These are phyloP conservation scores for Rhinogobius similis DNA, from an alignment of 2,113 vertebrate species.

Conservation along the genomic window DNA sequence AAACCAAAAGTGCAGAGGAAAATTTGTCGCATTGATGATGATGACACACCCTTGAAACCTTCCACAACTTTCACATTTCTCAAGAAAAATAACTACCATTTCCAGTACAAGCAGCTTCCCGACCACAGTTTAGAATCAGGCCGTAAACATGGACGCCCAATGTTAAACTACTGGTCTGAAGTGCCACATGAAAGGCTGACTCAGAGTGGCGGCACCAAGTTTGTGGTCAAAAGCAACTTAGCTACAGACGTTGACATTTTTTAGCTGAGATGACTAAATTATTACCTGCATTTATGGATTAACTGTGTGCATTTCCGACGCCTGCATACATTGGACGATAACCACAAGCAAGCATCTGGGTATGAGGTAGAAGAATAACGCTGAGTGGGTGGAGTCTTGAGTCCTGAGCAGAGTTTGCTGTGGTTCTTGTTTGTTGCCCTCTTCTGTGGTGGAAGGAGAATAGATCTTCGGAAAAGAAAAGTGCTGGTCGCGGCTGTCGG, in stretches of 20 bases:
- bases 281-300: constrained; percentile 1
- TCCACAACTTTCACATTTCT: constrained; percentile 8
- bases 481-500: constrained; percentile 26
- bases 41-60: constrained; percentile 18
- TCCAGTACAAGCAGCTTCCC: constrained; percentile 11
- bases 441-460: constrained; percentile 38
- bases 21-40: not conserved
- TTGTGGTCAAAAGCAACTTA: constrained; percentile 47
- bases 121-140: constrained; percentile 32
- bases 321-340: constrained; percentile 23
- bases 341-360: constrained; percentile 18
- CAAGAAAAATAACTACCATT: constrained; percentile 2
- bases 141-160: constrained; percentile 20
- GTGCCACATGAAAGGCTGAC: constrained; percentile 53
- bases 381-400: constrained; percentile 7
- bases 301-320: constrained; percentile 3
- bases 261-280: constrained; percentile 11
- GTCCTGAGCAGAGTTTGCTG: constrained; percentile 39
- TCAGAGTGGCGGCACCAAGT: constrained; percentile 54
- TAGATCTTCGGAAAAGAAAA: constrained; percentile 52
- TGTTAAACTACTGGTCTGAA: constrained; percentile 39
- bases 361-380: not conserved
- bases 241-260: constrained; percentile 6
- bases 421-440: constrained; percentile 48
- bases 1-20: constrained; percentile 16